Base-by-base conservation (phyloP, 2,797 vertebrate species). In the Amazona finschi region DNA sequence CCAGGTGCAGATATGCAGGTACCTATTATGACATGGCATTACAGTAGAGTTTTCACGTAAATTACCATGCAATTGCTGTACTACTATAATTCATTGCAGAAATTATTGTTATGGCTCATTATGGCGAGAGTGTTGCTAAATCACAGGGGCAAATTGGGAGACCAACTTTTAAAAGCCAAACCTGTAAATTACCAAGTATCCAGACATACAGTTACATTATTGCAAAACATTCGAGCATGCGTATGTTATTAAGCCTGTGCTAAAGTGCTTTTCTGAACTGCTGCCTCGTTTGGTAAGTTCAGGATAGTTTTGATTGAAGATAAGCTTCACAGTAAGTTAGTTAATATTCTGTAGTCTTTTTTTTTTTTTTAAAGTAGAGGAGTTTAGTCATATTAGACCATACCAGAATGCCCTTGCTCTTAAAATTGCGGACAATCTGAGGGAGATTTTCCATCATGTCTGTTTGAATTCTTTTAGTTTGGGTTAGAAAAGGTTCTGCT, bases 231-330 rank as follows among this genome's bases (percentile, higher is more conserved):
- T 87, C 0, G 3, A 80, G 93, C 85, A 50, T 80, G 55, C 30
- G 0, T 94, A 55, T 87, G 30, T 85, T 91, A 78, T 39, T 92
- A 88, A 91, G 69, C 91, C 89, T 93, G 71, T 87, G 85, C 80
- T 94, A 27, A 94, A 96, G 94, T 97, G 95, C 89, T 95, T 96
- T 94, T 92, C 83, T 86, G 77, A 95, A 93, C 93, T 91, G 61
- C 94, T 95, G 91, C 88, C 90, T 97, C 49, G 0, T 93, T 88
- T 94, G 87, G 18, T 90, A 93, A 93, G 78, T 94, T 91, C 53
- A 55, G 77, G 78, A 79, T 94, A 93, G 83, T 70, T 95, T 93
- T 91, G 64, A 78, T 91, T 87, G 85, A 85, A 65, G 49, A 61
- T 73, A 66, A 93, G 33, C 74, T 89, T 94, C 85, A 71, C 69